Percentiles rank a stretch among this genome's conserved stretches.
These are phyloP conservation scores for Callosobruchus maculatus DNA, from an alignment of 2,888 invertebrate genomes.

Conservation along the genomic window DNA sequence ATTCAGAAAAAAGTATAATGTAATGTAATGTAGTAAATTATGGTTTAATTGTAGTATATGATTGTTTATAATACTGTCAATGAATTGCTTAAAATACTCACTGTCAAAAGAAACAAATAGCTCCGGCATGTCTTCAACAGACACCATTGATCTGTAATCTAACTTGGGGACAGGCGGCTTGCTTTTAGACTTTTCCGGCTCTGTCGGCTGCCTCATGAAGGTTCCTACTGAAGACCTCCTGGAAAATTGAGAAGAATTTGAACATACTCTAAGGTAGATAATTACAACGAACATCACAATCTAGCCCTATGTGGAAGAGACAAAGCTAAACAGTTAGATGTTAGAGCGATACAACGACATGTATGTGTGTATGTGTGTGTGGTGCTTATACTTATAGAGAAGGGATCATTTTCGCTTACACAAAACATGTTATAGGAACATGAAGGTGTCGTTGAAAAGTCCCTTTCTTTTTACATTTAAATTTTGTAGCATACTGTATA, in stretches of 20 bases:
- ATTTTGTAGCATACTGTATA: not conserved
- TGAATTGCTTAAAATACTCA: slow-evolving; percentile 62
- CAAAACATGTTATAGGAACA: not conserved
- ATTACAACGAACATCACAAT: not conserved
- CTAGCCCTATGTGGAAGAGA: not conserved
- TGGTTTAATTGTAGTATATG: too few relatives aligned
- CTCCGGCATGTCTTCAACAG: slow-evolving; percentile 92
- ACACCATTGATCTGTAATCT: slow-evolving; percentile 90
- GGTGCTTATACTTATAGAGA: not conserved
- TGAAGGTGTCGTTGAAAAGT: not conserved
- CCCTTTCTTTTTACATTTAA: not conserved
- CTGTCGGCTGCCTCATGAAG: slow-evolving; percentile 71
- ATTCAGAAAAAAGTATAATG: slow-evolving; percentile 30
- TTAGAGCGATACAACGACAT: not conserved
- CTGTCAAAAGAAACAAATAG: slow-evolving; percentile 92
- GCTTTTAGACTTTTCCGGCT: slow-evolving; percentile 53
- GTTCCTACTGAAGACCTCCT: slow-evolving; percentile 85
- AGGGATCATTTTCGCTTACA: not conserved
- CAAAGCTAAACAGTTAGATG: not conserved
- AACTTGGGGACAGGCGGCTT: slow-evolving; percentile 68
- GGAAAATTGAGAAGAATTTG: slow-evolving; percentile 24
- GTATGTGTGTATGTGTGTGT: not conserved
- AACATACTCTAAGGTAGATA: not conserved
- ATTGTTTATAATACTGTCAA: too few relatives aligned
- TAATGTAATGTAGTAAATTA: too few relatives aligned